Evolutionary conservation across 2,888 invertebrate species (phyloP).

Genomic region (Acleris cristana): DNA sequence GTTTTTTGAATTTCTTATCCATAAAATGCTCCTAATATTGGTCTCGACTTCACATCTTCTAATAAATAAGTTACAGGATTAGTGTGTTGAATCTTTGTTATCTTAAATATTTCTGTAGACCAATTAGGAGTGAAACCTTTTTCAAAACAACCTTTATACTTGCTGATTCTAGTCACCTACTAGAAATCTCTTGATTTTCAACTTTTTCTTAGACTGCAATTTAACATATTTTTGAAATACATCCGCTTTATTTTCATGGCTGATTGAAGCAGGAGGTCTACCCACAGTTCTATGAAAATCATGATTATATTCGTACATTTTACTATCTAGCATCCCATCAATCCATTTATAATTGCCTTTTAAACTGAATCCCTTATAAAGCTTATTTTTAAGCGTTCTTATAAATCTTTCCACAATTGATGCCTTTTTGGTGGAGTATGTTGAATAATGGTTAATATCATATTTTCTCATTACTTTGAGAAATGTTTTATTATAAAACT

Average conservation of each 20-base stretch:
- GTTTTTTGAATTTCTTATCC: constrained; percentile 48
- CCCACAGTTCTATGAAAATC: constrained; percentile 3
- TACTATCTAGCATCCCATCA: background rate
- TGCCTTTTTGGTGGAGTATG: constrained; percentile 34
- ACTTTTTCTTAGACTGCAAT: background rate
- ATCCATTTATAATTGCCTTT: constrained; percentile 32
- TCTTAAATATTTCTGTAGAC: constrained; percentile 14
- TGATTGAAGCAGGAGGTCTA: background rate
- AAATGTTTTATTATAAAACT: constrained; percentile 38
- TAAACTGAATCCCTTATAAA: constrained; percentile 30
- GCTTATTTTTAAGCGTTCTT: constrained; percentile 36
- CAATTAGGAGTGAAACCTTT: background rate
- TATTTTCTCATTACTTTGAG: constrained; percentile 7
- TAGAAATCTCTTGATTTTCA: background rate
- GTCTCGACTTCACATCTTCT: constrained; percentile 37
- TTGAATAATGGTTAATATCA: constrained; percentile 35
- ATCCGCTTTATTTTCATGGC: background rate
- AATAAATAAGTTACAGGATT: constrained; percentile 44
- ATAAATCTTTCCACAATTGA: constrained; percentile 39
- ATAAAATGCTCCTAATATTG: constrained; percentile 52
- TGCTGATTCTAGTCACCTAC: constrained; percentile 8
- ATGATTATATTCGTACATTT: constrained; percentile 11
- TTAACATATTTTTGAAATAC: background rate
- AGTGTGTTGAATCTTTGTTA: constrained; percentile 41
- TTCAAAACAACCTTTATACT: constrained; percentile 1